A percentile compares a stretch with the other conserved stretches of the same genome.
Evolutionary conservation across 2,888 invertebrate species (phyloP).

Genomic region (Patella depressa): DNA sequence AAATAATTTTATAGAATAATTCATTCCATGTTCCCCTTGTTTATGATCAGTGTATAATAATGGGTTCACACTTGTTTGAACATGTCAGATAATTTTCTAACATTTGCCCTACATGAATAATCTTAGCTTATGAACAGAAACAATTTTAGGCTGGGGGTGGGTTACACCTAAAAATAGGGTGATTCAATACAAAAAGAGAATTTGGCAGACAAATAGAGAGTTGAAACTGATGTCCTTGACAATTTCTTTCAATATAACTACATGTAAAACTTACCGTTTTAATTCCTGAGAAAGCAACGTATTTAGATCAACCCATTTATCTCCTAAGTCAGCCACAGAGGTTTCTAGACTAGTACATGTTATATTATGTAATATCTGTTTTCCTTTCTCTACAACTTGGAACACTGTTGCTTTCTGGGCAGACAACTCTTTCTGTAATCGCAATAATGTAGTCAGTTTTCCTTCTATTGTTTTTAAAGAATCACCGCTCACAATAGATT

Average conservation of each 20-base stretch:
- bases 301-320: slow-evolving; percentile 65
- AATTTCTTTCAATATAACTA: not conserved
- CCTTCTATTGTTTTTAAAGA: slow-evolving; percentile 54
- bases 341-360: slow-evolving; percentile 61
- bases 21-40: too few species aligned
- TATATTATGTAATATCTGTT: slow-evolving; percentile 61
- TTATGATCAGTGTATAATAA: too few species aligned
- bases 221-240: too few species aligned
- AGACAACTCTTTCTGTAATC: slow-evolving; percentile 56
- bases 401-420: slow-evolving; percentile 63
- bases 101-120: too few species aligned
- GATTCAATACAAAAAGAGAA: too few species aligned
- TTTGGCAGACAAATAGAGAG: too few species aligned
- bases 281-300: slow-evolving; percentile 56
- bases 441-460: slow-evolving; percentile 56
- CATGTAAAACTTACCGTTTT: slow-evolving; percentile 52
- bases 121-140: too few species aligned
- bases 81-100: too few species aligned
- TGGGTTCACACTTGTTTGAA: too few species aligned
- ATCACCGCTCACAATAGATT: slow-evolving; percentile 51
- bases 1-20: too few species aligned
- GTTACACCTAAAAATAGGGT: too few species aligned
- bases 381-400: slow-evolving; percentile 64
- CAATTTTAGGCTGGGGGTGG: too few species aligned
- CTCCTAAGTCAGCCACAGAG: slow-evolving; percentile 58